Evolutionary conservation across 1,140 invertebrate species (phyloP).

Genomic region (Aphidius ervi): DNA sequence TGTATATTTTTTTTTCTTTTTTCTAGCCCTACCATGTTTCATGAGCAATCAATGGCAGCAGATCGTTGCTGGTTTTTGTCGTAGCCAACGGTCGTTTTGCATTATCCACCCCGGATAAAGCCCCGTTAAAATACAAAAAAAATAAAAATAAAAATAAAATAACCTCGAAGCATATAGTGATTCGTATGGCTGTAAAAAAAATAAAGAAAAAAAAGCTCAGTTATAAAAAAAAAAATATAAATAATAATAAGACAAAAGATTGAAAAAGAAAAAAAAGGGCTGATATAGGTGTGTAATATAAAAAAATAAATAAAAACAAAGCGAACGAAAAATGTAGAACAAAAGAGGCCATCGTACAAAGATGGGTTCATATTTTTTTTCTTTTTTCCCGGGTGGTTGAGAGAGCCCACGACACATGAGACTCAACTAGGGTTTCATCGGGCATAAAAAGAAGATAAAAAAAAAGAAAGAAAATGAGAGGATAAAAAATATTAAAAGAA

Average conservation of each 20-base stretch:
- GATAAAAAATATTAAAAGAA: neutral
- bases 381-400: neutral
- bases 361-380: too few species aligned
- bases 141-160: conserved; percentile 12
- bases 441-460: neutral
- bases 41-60: too few species aligned
- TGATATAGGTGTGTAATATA: too few species aligned
- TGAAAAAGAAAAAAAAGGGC: too few species aligned
- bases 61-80: neutral
- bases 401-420: conserved; percentile 2
- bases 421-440: conserved; percentile 11
- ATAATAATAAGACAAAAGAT: neutral
- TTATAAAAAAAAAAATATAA: neutral
- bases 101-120: conserved; percentile 7
- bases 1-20: too few species aligned
- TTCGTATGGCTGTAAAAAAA: conserved; percentile 12
- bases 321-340: too few species aligned
- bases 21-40: too few species aligned
- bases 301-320: too few species aligned
- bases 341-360: too few species aligned
- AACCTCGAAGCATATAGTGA: conserved; percentile 4
- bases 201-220: conserved; percentile 1
- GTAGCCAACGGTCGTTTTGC: conserved; percentile 14
- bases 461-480: conserved; percentile 1
- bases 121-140: neutral